A percentile compares a stretch with the other conserved stretches of the same genome.
Conservation (phyloP, 2,888 invertebrate genomes). For the Ormia ochracea region DNA sequence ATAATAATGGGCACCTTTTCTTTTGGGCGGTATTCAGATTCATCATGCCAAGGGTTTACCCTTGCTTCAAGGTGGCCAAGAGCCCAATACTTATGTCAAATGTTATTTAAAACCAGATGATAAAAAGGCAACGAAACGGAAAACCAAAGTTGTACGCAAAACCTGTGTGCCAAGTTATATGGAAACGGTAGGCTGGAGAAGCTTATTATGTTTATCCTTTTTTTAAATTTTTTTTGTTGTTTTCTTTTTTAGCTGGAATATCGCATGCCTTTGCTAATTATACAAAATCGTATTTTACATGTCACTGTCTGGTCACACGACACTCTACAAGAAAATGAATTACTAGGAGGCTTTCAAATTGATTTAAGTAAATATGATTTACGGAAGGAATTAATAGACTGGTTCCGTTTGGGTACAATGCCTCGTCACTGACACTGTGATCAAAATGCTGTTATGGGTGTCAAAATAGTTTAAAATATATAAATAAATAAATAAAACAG, state of each 20-base stretch:
- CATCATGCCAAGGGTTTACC: constrained; percentile 94
- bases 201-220: not conserved
- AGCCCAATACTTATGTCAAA: constrained; percentile 93
- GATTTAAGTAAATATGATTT: constrained; percentile 85
- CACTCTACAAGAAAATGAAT: constrained; percentile 94
- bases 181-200: constrained; percentile 86
- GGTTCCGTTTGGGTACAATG: constrained; percentile 85
- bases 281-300: constrained; percentile 86
- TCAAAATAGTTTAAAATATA: constrained; percentile 4
- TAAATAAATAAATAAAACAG: not conserved
- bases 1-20: not conserved
- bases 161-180: constrained; percentile 98
- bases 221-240: not conserved
- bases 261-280: constrained; percentile 87
- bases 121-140: constrained; percentile 94
- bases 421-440: constrained; percentile 65
- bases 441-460: not conserved
- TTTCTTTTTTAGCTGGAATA: constrained; percentile 90
- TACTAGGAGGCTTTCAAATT: constrained; percentile 93
- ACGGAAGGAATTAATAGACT: constrained; percentile 87
- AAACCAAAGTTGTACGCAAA: constrained; percentile 94
- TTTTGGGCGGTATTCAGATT: constrained; percentile 71
- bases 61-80: constrained; percentile 85
- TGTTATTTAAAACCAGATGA: constrained; percentile 95
- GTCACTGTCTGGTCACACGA: constrained; percentile 97